These are phyloP conservation scores for Lethenteron camtschaticum DNA, from an alignment of 2,113 vertebrate species.

Conservation along the genomic window DNA sequence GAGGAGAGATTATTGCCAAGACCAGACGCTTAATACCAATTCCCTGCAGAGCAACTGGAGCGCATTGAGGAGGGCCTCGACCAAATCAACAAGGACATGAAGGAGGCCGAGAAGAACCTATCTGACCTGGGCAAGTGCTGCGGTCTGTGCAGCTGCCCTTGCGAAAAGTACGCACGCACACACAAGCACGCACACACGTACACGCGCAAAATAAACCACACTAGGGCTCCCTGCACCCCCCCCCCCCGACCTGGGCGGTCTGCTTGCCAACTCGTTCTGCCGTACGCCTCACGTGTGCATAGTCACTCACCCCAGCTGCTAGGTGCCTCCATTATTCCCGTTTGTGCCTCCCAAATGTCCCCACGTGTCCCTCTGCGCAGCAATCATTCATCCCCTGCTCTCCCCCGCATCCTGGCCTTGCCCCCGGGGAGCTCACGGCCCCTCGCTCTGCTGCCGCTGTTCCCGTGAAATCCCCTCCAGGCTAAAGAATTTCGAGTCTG, in stretches of 20 bases:
- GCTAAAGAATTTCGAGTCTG: conserved; percentile 31
- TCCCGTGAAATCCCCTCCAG: conserved; percentile 13
- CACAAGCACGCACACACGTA: not conserved
- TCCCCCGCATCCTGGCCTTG: not conserved
- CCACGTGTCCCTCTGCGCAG: too few relatives aligned
- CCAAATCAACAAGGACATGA: conserved; percentile 50
- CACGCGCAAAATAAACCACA: not conserved
- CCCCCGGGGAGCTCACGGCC: not conserved
- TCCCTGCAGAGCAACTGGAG: conserved; percentile 35
- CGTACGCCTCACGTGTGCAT: too few relatives aligned
- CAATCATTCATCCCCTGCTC: not conserved
- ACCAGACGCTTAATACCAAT: not conserved
- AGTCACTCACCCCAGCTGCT: too few relatives aligned
- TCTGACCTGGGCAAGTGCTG: conserved; percentile 41
- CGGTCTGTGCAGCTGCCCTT: conserved; percentile 24
- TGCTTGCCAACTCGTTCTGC: too few relatives aligned
- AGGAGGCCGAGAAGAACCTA: conserved; percentile 45
- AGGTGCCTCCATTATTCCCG: too few relatives aligned
- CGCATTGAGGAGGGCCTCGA: conserved; percentile 36
- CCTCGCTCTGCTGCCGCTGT: too few relatives aligned
- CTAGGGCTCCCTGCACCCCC: too few relatives aligned
- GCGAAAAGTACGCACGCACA: not conserved
- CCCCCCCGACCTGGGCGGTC: too few relatives aligned
- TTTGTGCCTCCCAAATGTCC: too few relatives aligned
- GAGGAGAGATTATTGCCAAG: too few relatives aligned